These are phyloP conservation scores for Sphecodes monilicornis DNA, from an alignment of 2,888 invertebrate genomes.

Conservation along the genomic window DNA sequence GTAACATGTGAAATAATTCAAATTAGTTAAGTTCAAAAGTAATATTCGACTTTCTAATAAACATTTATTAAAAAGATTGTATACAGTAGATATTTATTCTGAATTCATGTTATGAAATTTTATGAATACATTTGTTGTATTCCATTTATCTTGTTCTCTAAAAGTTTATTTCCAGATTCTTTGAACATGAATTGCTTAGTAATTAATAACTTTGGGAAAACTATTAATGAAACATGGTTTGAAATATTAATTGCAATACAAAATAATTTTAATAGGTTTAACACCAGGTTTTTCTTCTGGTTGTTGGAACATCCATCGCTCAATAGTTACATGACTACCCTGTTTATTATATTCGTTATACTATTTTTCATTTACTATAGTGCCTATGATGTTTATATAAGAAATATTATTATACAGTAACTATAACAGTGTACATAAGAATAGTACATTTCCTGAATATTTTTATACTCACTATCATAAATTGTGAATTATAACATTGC, in stretches of 20 bases:
- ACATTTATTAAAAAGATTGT: background rate
- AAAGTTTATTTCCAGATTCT: background rate
- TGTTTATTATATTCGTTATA: constrained; percentile 12
- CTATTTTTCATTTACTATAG: constrained; percentile 4
- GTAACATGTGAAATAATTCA: background rate
- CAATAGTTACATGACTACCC: background rate
- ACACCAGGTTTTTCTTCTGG: background rate
- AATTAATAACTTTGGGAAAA: background rate
- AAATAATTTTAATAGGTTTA: background rate
- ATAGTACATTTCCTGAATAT: constrained; percentile 1
- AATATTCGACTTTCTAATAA: background rate
- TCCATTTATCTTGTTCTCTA: background rate
- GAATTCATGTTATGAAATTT: background rate
- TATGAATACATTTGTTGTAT: no score
- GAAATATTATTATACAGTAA: constrained; percentile 14
- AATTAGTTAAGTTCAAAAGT: background rate
- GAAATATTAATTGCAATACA: background rate
- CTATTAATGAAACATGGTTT: background rate
- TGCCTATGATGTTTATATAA: constrained; percentile 4
- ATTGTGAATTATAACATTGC: background rate
- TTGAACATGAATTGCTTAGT: background rate
- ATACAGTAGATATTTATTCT: background rate
- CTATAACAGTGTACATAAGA: constrained; percentile 21
- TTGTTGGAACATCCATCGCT: background rate
- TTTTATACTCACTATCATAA: constrained; percentile 16